Base-by-base conservation (phyloP, 2,888 invertebrate species). In the Hanleya hanleyi region DNA sequence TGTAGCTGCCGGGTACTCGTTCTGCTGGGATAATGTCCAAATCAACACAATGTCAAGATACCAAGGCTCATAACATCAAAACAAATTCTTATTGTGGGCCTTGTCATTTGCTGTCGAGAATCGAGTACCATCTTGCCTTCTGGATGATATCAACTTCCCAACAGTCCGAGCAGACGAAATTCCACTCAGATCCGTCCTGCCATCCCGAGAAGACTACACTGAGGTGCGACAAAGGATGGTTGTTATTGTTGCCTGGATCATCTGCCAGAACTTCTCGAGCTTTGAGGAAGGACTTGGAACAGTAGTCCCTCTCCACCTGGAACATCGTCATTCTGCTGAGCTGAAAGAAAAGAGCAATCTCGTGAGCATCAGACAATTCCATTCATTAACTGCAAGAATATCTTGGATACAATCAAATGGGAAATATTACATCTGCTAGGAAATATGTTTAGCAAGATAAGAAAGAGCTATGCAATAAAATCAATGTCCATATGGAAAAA, bases 21-120 rank as follows among this genome's bases (percentile, higher is more conserved):
- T 64, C 32, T 26, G 29, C 37, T 64, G 33, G 65, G 65, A 64
- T 22, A 64, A 64, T 36, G 65, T 64, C n/a, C 32, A 26, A 26
- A 35, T 32, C 9, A 64, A n/a, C 7, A 18, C n/a, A n/a, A 22
- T 32, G 37, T 9, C 65, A 9, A 32, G 35, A 35, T 33, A 64
- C 33, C 33, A 64, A n/a, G 32, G 29, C 22, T 32, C 65, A 7
- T 9, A 7, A 26, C 15, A 35, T 9, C 33, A 36, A 22, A 64
- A 64, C 35, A 64, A 64, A 22, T 12, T 64, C 32, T 12, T 35
- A 12, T 22, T 64, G 12, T 64, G 65, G 65, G 65, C 65, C 29
- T 22, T 64, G 65, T 26, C 65, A 12, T 64, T 29, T 36, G 35
- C 37, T 9, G 15, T 15, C 7, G 29, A 32, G 22, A 64, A 64